Base-by-base conservation (phyloP, 2,888 invertebrate species). In the Luffia ferchaultella region DNA sequence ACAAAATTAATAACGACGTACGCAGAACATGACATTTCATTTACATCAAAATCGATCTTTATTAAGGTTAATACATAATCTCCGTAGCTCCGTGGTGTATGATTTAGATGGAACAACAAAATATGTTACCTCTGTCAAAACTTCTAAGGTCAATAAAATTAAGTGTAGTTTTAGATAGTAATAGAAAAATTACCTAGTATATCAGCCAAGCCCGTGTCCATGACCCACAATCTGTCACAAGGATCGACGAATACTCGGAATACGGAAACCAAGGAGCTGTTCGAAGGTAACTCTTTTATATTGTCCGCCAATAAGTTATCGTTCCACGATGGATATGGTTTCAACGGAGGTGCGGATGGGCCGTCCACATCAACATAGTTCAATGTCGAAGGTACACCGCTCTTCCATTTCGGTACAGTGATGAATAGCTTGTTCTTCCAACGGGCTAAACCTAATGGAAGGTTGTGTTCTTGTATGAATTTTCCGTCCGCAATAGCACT, bases 211-310 rank as follows among this genome's bases (percentile, higher is more conserved):
- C 93, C 94, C 0, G 92, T 89, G 64, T 94, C 93, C 73, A 94
- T 86, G 2, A 92, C 90, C 93, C 94, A 94, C 7, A 94, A 84
- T 45, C 94, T 86, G 66, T 93, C 92, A 61, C 94, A 94, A 2
- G 84, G 83, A 65, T 94, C 94, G 1, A 90, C 88, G 56, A 85
- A 86, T 18, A 92, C 78, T 53, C 94, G 86, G 70, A 93, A 93
- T 2, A 90, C 90, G 1, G 90, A 93, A 48, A 92, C 78, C 44
- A 92, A 87, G 0, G 88, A 87, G 50, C 85, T 85, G 54, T 90
- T 88, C 2, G 87, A 78, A 42, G 80, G 78, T 2, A 87, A 59
- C 20, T 69, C 68, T 2, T 73, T 76, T 1, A 73, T 76, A 5
- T 69, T 62, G 52, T 82, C 85, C 45, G 88, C 89, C 46, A 97